Conservation (phyloP, 2,888 invertebrate species). For the Drosophila robusta region DNA sequence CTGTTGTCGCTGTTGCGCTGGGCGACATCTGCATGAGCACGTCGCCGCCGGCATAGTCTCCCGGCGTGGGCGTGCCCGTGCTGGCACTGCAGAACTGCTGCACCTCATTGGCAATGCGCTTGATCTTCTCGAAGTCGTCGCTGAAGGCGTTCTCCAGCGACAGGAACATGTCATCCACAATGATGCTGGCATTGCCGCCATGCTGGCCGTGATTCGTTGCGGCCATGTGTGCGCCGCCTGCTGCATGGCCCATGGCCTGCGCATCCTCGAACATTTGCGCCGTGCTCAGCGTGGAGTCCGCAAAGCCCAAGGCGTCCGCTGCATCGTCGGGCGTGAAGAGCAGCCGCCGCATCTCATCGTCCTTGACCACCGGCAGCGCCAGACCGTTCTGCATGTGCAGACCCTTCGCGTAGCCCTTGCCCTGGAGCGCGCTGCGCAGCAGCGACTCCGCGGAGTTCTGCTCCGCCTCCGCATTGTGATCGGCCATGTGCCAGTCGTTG, state of each 20-base stretch:
- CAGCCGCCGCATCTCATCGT: constrained; percentile 87
- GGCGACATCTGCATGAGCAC: constrained; percentile 84
- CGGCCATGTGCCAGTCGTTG: constrained; percentile 93
- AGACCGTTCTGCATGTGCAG: constrained; percentile 84
- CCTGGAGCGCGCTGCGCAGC: constrained; percentile 92
- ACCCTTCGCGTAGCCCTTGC: constrained; percentile 87
- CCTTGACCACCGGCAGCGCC: constrained; percentile 86
- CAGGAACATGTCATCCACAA: constrained; percentile 85
- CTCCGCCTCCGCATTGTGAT: constrained; percentile 88
- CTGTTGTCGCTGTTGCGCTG: constrained; percentile 77
- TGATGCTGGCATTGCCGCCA: constrained; percentile 76
- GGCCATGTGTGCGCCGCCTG: constrained; percentile 43
- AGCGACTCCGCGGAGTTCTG: constrained; percentile 89
- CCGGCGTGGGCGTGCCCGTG: constrained; percentile 80
- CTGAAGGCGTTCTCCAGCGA: constrained; percentile 86
- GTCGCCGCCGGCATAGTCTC: constrained; percentile 74
- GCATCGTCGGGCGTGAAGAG: constrained; percentile 86
- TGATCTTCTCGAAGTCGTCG: constrained; percentile 93
- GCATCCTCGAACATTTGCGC: constrained; percentile 85
- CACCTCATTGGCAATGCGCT: constrained; percentile 93
- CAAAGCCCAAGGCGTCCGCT: constrained; percentile 84
- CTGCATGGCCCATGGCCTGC: constrained; percentile 63
- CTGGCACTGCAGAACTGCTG: constrained; percentile 88
- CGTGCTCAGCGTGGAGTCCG: constrained; percentile 83
- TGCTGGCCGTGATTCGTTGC: constrained; percentile 55